Evolutionary conservation across 1,140 invertebrate species (phyloP).

Genomic region (Panagrolaimus sp.): DNA sequence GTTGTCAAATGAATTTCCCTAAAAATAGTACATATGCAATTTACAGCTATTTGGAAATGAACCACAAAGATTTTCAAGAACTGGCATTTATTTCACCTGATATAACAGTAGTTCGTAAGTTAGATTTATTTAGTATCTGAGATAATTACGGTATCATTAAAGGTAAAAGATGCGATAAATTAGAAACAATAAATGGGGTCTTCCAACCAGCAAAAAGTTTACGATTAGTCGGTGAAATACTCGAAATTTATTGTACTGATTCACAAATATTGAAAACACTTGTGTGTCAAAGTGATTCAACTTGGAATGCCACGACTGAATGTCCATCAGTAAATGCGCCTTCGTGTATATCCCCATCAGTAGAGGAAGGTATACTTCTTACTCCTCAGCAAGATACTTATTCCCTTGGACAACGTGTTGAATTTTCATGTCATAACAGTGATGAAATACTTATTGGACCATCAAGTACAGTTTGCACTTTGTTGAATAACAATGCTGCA

Average conservation of each 20-base stretch:
- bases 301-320: too few relatives aligned
- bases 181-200: background rate
- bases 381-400: too few relatives aligned
- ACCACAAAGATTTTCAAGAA: background rate
- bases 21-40: too few relatives aligned
- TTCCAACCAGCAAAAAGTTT: background rate
- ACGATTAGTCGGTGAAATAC: background rate
- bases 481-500: too few relatives aligned
- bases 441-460: too few relatives aligned
- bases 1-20: background rate
- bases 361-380: too few relatives aligned
- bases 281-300: background rate
- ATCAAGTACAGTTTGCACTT: too few relatives aligned
- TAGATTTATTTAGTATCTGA: background rate
- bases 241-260: background rate
- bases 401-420: too few relatives aligned
- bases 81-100: background rate
- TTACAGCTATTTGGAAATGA: too few relatives aligned
- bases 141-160: background rate
- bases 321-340: too few relatives aligned
- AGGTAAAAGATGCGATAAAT: background rate
- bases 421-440: too few relatives aligned
- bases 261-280: slow-evolving; percentile 6
- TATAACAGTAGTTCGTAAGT: slow-evolving; percentile 10
- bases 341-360: too few relatives aligned